Evolutionary conservation across 2,113 vertebrate genomes (phyloP).

Genomic region (Bubalus kerabau): DNA sequence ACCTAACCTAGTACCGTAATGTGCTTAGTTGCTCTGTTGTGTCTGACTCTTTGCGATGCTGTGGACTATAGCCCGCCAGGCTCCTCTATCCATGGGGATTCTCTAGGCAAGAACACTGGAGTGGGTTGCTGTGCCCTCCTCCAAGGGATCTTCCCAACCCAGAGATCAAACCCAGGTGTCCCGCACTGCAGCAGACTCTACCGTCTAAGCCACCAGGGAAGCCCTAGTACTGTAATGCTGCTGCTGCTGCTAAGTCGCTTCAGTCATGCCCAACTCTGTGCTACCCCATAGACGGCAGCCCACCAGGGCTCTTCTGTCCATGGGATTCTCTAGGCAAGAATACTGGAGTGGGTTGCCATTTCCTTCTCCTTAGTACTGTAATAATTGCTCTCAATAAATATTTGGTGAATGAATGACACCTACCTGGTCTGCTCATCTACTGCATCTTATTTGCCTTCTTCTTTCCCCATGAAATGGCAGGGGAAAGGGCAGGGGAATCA

Average conservation of each 20-base stretch:
- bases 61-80: neutral
- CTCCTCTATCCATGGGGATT: neutral
- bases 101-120: neutral
- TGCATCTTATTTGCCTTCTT: neutral
- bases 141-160: neutral
- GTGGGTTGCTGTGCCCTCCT: neutral
- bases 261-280: neutral
- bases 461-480: neutral
- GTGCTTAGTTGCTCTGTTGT: neutral
- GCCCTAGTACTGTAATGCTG: neutral
- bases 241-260: neutral
- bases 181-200: neutral
- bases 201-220: neutral
- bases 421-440: neutral
- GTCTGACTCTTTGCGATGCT: neutral
- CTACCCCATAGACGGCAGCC: neutral
- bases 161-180: neutral
- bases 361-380: neutral
- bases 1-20: neutral
- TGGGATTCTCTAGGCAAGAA: neutral
- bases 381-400: neutral
- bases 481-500: neutral
- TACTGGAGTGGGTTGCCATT: neutral
- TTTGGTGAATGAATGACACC: neutral
- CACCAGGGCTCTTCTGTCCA: neutral